These are phyloP conservation scores for Dipodomys ordii DNA, from an alignment of 2,113 vertebrate species.

Conservation along the genomic window DNA sequence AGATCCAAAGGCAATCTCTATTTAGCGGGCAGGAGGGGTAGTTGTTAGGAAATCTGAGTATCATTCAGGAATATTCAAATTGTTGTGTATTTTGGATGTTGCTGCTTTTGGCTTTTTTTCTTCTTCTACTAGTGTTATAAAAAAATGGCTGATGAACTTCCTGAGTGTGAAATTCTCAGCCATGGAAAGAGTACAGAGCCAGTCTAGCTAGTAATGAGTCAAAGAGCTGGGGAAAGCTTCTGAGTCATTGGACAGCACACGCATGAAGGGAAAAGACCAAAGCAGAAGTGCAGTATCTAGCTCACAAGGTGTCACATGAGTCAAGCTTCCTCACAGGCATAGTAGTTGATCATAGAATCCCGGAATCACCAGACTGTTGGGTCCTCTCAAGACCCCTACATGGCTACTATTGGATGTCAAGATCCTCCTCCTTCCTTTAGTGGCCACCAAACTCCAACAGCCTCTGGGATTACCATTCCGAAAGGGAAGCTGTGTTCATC, in stretches of 20 bases:
- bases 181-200: not conserved
- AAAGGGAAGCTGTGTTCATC: not conserved
- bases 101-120: not conserved
- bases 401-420: not conserved
- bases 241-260: fast-evolving
- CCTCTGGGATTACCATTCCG: not conserved
- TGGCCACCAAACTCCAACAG: not conserved
- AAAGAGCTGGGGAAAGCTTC: not conserved
- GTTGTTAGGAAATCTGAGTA: not conserved
- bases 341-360: not conserved
- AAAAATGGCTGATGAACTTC: not conserved
- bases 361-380: not conserved
- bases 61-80: not conserved
- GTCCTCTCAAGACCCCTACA: fast-evolving
- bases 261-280: fast-evolving
- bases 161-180: not conserved
- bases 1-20: not conserved
- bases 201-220: not conserved
- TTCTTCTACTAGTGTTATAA: not conserved
- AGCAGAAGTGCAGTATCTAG: not conserved
- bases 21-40: not conserved
- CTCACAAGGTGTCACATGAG: too few relatives aligned
- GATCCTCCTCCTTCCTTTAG: too few relatives aligned
- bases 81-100: too few relatives aligned
- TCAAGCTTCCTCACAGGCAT: fast-evolving